A percentile compares a stretch with the other conserved stretches of the same genome.
These are phyloP conservation scores for Xiphophorus couchianus DNA, from an alignment of 2,113 vertebrate genomes.

Conservation along the genomic window DNA sequence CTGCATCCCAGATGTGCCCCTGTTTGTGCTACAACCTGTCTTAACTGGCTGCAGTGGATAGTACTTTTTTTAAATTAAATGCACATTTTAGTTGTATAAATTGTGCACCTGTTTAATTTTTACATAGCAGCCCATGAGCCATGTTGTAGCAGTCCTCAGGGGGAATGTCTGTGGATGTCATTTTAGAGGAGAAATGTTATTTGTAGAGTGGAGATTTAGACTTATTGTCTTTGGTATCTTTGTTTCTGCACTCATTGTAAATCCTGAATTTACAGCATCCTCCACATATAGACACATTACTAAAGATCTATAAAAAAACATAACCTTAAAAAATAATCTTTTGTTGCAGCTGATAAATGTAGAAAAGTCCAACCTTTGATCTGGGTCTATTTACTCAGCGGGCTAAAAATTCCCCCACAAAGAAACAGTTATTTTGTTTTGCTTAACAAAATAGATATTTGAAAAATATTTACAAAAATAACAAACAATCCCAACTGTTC, in stretches of 20 bases:
- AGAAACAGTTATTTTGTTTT: background rate
- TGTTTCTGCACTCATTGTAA: background rate
- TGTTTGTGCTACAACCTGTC: conserved; percentile 10
- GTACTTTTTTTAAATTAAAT: background rate
- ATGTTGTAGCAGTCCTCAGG: conserved; percentile 12
- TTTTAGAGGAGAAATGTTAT: conserved; percentile 46
- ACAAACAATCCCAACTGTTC: background rate
- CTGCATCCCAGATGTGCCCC: conserved; percentile 9
- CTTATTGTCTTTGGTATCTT: background rate
- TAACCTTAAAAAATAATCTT: background rate
- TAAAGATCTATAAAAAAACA: background rate
- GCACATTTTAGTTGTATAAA: background rate
- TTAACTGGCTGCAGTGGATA: conserved; percentile 1
- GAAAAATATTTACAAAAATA: background rate
- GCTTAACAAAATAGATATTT: background rate
- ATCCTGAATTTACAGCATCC: no score
- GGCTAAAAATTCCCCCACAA: no score
- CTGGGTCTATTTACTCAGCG: background rate
- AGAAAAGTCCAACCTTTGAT: background rate
- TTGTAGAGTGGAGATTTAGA: conserved; percentile 13
- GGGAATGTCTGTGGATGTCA: conserved; percentile 42
- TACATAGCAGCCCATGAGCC: background rate
- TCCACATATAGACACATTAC: background rate
- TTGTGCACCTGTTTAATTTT: background rate
- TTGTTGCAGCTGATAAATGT: background rate